These are phyloP conservation scores for Fundulus diaphanus DNA, from an alignment of 2,797 vertebrate species.

Conservation along the genomic window DNA sequence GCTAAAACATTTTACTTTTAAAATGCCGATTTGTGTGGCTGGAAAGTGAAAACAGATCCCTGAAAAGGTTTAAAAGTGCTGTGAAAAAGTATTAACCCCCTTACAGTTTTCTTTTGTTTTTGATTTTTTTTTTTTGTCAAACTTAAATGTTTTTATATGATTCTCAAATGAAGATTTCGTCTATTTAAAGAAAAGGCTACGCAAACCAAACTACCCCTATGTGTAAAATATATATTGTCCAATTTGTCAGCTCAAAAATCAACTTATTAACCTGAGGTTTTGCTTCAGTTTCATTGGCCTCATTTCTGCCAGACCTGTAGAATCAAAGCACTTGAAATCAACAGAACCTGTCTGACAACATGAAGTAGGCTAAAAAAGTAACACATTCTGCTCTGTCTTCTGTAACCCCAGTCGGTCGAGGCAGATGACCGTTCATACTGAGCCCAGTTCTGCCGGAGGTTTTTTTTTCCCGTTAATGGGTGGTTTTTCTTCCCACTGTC, in stretches of 20 bases:
- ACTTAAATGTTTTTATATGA: not conserved
- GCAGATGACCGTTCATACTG: no score
- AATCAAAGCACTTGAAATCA: not conserved
- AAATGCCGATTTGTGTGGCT: not conserved
- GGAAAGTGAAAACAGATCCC: not conserved
- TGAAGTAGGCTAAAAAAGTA: no score
- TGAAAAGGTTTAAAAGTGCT: conserved; percentile 24
- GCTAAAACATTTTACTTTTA: not conserved
- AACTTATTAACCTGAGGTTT: not conserved
- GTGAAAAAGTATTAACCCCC: not conserved
- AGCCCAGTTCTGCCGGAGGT: no score
- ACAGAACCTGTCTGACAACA: not conserved
- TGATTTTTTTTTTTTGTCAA: not conserved
- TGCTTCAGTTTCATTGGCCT: not conserved
- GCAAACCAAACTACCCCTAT: not conserved
- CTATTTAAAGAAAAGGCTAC: not conserved
- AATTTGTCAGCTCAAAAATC: not conserved
- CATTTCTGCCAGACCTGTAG: not conserved
- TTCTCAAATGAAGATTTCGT: not conserved
- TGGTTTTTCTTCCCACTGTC: no score
- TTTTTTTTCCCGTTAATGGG: no score
- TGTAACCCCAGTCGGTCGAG: no score
- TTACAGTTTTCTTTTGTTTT: not conserved
- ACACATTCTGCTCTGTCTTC: no score
- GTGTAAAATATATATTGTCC: not conserved